Percentiles rank a stretch among this genome's conserved stretches.
These are phyloP conservation scores for Apamea sordens DNA, from an alignment of 2,888 invertebrate genomes.

Conservation along the genomic window DNA sequence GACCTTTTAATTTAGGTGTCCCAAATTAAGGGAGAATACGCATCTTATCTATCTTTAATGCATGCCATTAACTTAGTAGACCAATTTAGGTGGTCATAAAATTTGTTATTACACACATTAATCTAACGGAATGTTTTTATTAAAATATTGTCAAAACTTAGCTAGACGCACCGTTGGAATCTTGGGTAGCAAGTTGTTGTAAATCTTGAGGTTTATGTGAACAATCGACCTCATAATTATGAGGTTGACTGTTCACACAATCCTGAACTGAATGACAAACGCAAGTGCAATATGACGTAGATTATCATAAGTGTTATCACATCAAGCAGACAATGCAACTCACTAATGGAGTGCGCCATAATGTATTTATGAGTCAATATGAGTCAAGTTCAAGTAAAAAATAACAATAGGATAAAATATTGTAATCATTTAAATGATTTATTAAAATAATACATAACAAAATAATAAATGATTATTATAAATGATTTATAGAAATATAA, in stretches of 20 bases:
- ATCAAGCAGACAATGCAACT: constrained; percentile 8
- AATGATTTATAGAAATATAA: neutral
- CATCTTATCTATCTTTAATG: constrained; percentile 51
- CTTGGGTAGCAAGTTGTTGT: neutral
- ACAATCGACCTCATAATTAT: no score
- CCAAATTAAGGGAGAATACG: constrained; percentile 39
- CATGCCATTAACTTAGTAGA: constrained; percentile 49
- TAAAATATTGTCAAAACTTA: constrained; percentile 52
- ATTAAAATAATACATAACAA: neutral
- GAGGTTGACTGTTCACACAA: no score
- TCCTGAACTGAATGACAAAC: neutral
- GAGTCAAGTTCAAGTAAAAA: neutral
- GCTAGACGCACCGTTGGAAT: neutral
- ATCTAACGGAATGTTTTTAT: constrained; percentile 51
- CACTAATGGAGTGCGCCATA: neutral
- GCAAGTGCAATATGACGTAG: neutral
- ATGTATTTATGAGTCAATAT: constrained; percentile 22
- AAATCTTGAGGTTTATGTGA: constrained; percentile 9
- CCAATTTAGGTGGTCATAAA: constrained; percentile 61
- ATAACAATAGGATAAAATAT: neutral
- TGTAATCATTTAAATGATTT: no score
- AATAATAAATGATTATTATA: neutral
- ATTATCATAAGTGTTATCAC: neutral
- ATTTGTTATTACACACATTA: constrained; percentile 56
- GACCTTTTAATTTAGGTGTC: constrained; percentile 31